Conservation (phyloP, 1,140 invertebrate genomes). For the Gonatopus flavifemur region DNA sequence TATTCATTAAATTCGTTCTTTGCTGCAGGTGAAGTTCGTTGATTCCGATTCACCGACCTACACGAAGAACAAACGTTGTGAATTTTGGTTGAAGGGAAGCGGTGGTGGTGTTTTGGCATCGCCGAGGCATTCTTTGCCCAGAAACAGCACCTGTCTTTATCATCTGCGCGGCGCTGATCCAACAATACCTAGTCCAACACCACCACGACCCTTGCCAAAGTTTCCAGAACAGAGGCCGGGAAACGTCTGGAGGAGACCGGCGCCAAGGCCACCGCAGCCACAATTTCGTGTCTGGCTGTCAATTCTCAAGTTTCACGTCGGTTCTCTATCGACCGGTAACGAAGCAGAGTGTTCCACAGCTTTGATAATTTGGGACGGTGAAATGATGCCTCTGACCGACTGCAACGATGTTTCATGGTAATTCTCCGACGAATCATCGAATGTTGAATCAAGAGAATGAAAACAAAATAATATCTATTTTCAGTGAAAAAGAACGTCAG, state of each 20-base stretch:
- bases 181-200: slow-evolving; percentile 61
- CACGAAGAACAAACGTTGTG: slow-evolving; percentile 80
- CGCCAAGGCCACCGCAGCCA: slow-evolving; percentile 60
- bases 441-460: background rate
- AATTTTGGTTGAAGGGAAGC: slow-evolving; percentile 81
- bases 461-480: slow-evolving; percentile 12
- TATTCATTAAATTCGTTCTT: no score
- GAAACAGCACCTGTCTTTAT: slow-evolving; percentile 85
- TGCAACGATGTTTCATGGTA: slow-evolving; percentile 82
- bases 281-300: slow-evolving; percentile 84
- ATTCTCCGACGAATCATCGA: slow-evolving; percentile 15
- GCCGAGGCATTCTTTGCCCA: slow-evolving; percentile 77
- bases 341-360: slow-evolving; percentile 78
- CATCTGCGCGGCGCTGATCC: slow-evolving; percentile 69
- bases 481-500: slow-evolving; percentile 50
- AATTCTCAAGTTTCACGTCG: slow-evolving; percentile 82
- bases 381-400: slow-evolving; percentile 72
- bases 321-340: slow-evolving; percentile 59
- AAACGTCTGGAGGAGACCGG: slow-evolving; percentile 61
- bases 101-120: slow-evolving; percentile 76
- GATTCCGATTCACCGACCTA: slow-evolving; percentile 78
- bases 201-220: slow-evolving; percentile 62
- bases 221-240: slow-evolving; percentile 64
- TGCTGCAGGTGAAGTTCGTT: slow-evolving; percentile 74
- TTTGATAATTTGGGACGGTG: slow-evolving; percentile 82